Percentiles rank a stretch among this genome's conserved stretches.
phyloP scores from a whole-genome alignment of 2,888 invertebrate genomes.

The Craniophora ligustri region DNA sequence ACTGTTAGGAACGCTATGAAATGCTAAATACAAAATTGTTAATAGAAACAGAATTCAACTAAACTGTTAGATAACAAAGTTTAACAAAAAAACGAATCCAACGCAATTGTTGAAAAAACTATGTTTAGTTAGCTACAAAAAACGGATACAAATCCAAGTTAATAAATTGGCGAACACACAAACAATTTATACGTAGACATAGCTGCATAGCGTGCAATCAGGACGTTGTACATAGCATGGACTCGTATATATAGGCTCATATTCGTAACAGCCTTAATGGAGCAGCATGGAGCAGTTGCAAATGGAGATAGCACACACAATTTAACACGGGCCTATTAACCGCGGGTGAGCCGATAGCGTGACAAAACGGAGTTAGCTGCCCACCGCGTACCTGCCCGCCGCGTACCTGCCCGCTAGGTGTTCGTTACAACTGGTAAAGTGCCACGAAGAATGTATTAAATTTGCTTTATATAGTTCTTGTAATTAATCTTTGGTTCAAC shows the following conservation, averaged over 20 bases:
- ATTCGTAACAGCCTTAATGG: slow-evolving; percentile 59
- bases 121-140: slow-evolving; percentile 25
- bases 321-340: slow-evolving; percentile 74
- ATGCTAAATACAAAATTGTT: slow-evolving; percentile 17
- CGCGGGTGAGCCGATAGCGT: slow-evolving; percentile 70
- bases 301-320: slow-evolving; percentile 82
- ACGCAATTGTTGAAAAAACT: slow-evolving; percentile 35
- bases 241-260: slow-evolving; percentile 44
- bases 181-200: slow-evolving; percentile 38
- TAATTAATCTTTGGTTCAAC: slow-evolving; percentile 51
- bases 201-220: slow-evolving; percentile 46
- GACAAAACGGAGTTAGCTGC: slow-evolving; percentile 77
- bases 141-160: slow-evolving; percentile 9
- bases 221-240: slow-evolving; percentile 42
- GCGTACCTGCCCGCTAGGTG: slow-evolving; percentile 67
- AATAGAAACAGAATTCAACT: slow-evolving; percentile 4
- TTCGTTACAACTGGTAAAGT: slow-evolving; percentile 74
- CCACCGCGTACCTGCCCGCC: slow-evolving; percentile 59
- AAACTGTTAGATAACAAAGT: slow-evolving; percentile 1
- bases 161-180: slow-evolving; percentile 39
- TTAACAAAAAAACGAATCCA: slow-evolving; percentile 4
- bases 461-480: slow-evolving; percentile 56
- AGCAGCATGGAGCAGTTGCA: slow-evolving; percentile 61
- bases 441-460: slow-evolving; percentile 65
- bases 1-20: slow-evolving; percentile 23